These are phyloP conservation scores for Saccostrea echinata DNA, from an alignment of 1,140 invertebrate genomes.

Conservation along the genomic window DNA sequence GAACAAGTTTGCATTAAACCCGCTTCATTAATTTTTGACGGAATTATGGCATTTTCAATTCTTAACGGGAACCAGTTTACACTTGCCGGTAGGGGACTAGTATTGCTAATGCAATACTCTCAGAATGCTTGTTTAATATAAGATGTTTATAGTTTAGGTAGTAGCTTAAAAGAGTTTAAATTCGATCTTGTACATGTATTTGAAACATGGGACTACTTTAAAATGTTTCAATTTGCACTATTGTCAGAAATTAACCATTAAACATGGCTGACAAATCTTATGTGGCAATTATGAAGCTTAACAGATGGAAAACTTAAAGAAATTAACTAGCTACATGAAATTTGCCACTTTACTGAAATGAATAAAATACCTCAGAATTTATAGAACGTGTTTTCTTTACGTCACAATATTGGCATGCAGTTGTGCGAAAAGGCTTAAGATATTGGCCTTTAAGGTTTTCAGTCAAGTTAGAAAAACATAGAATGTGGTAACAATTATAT, in stretches of 20 bases:
- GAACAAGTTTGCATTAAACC: too few species aligned
- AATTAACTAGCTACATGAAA: neutral
- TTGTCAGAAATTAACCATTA: constrained; percentile 9
- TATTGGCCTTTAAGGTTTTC: constrained; percentile 4
- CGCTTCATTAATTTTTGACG: too few species aligned
- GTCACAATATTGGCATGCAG: constrained; percentile 30
- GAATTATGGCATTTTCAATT: too few species aligned
- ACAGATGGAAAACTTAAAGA: neutral
- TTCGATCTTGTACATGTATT: too few species aligned
- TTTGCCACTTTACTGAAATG: neutral
- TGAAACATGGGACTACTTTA: neutral
- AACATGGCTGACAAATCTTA: neutral
- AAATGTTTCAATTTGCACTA: neutral
- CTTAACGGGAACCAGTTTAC: too few species aligned
- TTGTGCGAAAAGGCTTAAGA: neutral
- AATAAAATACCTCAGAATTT: neutral
- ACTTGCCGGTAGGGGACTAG: too few species aligned
- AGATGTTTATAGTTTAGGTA: too few species aligned
- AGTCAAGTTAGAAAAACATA: constrained; percentile 6
- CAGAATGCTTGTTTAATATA: too few species aligned
- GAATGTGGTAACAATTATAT: constrained; percentile 35
- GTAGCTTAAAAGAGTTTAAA: too few species aligned
- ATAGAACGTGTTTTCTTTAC: neutral
- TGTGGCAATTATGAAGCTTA: neutral
- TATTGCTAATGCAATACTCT: too few species aligned